Evolutionary conservation across 2,113 vertebrate species (phyloP), one percentile per base, ranked within the genome.

Genomic region (Semicossyphus pulcher): DNA sequence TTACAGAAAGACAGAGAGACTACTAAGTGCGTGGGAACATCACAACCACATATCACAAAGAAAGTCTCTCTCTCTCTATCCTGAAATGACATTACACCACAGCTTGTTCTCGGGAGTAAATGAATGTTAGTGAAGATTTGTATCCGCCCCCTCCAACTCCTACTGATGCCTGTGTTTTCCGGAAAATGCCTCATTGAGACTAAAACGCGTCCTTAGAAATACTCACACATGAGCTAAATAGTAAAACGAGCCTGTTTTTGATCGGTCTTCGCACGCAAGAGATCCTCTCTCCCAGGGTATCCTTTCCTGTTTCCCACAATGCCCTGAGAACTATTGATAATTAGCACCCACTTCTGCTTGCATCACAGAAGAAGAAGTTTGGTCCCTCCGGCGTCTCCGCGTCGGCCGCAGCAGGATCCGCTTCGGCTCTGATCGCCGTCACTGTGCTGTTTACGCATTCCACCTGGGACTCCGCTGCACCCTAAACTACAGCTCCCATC

Each of bases 391-490:
- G 59, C 41, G 5, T 63, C 44, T 65, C 60, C 61, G 57, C 60
- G 1, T 49, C 31, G 39, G 37, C 48, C 7, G 23, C 62, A 56
- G 67, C 48, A 32, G 67, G 76, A 77, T 68, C 52, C 16, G 15
- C 39, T n/a, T 76, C 28, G 0, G 23, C 61, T 86, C 62, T 63
- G 69, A 84, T 88, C 70, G 72, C 63, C 65, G 81, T 80, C 83
- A 65, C 53, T 44, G 2, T 4, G 54, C 63, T 65, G 77, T 63
- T 90, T 74, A 29, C 79, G 61, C 60, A 86, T 81, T 86, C 76
- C 78, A 71, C 54, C n/a, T 54, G 82, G 63, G 81, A 83, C 81
- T 62, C 52, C 28, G 4, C 48, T 39, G 75, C 69, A 64, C 57
- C 75, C 51, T 60, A 64, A 80, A 80, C 58, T 37, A 23, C 60